Evolutionary conservation across 2,113 vertebrate genomes (phyloP), one percentile per base, ranked within the genome.

Genomic region (Typhlomys cinereus): DNA sequence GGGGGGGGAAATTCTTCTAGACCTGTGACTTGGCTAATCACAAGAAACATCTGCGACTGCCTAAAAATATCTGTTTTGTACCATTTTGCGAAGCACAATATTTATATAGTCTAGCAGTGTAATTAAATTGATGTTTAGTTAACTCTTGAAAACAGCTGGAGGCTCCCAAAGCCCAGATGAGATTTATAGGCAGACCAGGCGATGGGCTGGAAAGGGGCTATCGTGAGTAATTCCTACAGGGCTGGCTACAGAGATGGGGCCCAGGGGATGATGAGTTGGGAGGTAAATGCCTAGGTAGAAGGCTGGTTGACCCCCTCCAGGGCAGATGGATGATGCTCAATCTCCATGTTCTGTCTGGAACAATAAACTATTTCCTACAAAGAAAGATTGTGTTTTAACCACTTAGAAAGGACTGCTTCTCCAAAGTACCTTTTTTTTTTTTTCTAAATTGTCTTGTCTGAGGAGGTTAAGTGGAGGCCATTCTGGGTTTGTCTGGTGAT

Each of bases 61-160:
- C 96, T 96, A 96, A 96, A 96, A 97, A 96, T 95, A 97, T 83
- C 92, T 82, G 88, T 89, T 94, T 95, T 71, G 57, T 94, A 85
- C 89, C 95, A 67, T 96, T 96, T 91, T 88, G 88, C 85, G 70
- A 90, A 96, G 70, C 88, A 96, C 81, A 96, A 92, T 97, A 95
- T 97, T 96, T 97, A 96, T 92, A 88, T 57, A 96, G 94, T 88
- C 94, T 44, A 39, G 46, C 59, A 81, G 78, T 83, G 52, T 95
- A 91, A 95, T 96, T 96, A 95, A 95, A 88, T 78, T 48, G 69
- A 85, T 95, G 93, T 94, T 96, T 95, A 93, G 93, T 96, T 96
- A 95, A 93, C 81, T 90, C 85, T 94, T 89, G 48, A 90, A 94
- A 92, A 96, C 94, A 96, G 87, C 92, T 96, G 93, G 89, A 89